Base-by-base conservation (phyloP, 2,888 invertebrate genomes). In the Trichopria drosophilae region DNA sequence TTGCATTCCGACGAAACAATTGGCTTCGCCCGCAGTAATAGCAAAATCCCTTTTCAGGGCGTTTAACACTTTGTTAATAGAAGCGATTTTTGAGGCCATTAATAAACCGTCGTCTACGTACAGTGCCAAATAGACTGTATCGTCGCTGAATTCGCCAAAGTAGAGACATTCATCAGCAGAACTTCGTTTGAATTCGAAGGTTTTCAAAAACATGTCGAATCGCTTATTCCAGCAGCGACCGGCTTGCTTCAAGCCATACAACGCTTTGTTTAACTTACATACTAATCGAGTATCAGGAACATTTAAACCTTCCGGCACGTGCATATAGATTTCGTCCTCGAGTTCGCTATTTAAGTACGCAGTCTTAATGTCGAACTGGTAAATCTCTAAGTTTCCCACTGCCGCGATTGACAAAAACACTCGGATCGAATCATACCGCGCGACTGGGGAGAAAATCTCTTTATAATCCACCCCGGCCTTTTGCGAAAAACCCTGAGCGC, bases 401-500 rank as follows among this genome's bases (percentile, higher is more conserved):
- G 22, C 16, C 1, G 13, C 16, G 0, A 53, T n/a, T 1, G 49
- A 34, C 16, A 42, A 10, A 7, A 49, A 18, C 4, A 28, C 12
- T 4, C 49, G 16, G 24, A 43, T 10, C 10, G 32, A 43, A 32
- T 43, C 43, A 23, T 44, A 44, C 9, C 50, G 18, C 4, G 51
- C 47, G 7, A 57, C 54, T 6, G 59, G 59, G 6, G 43, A 45
- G 15, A 41, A 57, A 1, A 35, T 51, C 19, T 58, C 51, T 9
- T 23, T 36, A 16, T 52, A 58, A 24, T 58, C 53, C 2, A 55
- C 4, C n/a, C 55, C 54, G 3, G 28, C 6, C 19, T 32, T 41
- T 20, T 52, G 55, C 9, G n/a, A 34, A 12, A 54, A 58, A 13
- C 53, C 56, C 31, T 44, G 40, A 3, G 56, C 56, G 41, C 59